These are phyloP conservation scores for Taenioides sp. DNA, from an alignment of 2,797 vertebrate species.

Conservation along the genomic window DNA sequence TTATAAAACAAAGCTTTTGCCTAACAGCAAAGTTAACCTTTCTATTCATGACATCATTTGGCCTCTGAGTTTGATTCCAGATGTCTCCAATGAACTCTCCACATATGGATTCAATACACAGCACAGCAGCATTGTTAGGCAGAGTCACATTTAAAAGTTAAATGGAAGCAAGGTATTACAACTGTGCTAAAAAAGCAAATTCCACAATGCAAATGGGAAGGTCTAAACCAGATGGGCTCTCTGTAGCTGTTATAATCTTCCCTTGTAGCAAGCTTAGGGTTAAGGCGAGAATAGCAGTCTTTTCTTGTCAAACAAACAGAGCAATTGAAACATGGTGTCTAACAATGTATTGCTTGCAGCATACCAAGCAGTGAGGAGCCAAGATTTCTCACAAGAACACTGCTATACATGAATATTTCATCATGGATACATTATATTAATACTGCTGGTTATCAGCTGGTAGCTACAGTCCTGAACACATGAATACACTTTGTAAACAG, in stretches of 20 bases:
- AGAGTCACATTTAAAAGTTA: slow-evolving; percentile 43
- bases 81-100: slow-evolving; percentile 60
- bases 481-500: slow-evolving; percentile 1
- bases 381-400: slow-evolving; percentile 1
- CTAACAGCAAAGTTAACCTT: slow-evolving; percentile 51
- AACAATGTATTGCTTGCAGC: slow-evolving; percentile 8
- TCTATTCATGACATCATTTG: slow-evolving; percentile 60
- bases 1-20: slow-evolving; percentile 36
- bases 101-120: slow-evolving; percentile 59
- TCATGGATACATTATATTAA: slow-evolving; percentile 13
- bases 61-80: slow-evolving; percentile 53
- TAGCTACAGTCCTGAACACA: background rate
- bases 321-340: slow-evolving; percentile 18
- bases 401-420: slow-evolving; percentile 5
- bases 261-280: slow-evolving; percentile 19
- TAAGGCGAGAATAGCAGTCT: background rate
- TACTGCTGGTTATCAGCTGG: background rate
- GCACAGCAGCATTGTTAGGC: slow-evolving; percentile 48
- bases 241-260: slow-evolving; percentile 30
- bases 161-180: slow-evolving; percentile 41
- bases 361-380: slow-evolving; percentile 5
- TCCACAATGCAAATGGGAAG: slow-evolving; percentile 36
- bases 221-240: slow-evolving; percentile 43
- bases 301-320: slow-evolving; percentile 16
- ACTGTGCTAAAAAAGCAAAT: slow-evolving; percentile 35